phyloP scores from a whole-genome alignment of 2,888 invertebrate genomes.

The Bombylius major region DNA sequence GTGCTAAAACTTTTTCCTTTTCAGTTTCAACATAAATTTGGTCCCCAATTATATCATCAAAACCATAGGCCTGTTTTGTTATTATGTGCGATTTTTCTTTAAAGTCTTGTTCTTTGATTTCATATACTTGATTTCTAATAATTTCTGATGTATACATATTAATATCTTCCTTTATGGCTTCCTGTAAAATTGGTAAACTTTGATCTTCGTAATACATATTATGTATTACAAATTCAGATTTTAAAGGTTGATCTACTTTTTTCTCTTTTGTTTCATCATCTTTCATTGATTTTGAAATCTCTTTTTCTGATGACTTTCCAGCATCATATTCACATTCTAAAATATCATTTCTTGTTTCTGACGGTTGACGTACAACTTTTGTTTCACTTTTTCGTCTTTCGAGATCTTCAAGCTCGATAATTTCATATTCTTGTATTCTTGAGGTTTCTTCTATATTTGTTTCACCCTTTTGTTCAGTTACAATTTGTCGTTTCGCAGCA shows the following conservation, averaged over 20 bases:
- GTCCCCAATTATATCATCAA: slow-evolving; percentile 7
- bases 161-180: slow-evolving; percentile 15
- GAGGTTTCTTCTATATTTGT: neutral
- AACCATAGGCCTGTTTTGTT: slow-evolving; percentile 15
- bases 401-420: neutral
- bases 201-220: slow-evolving; percentile 10
- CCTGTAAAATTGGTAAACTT: slow-evolving; percentile 6
- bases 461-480: neutral
- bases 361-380: slow-evolving; percentile 30
- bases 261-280: neutral
- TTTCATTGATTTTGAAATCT: neutral
- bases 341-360: slow-evolving; percentile 33
- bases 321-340: slow-evolving; percentile 7
- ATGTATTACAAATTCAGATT: neutral
- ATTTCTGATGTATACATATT: slow-evolving; percentile 16
- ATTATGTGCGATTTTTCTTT: slow-evolving; percentile 12
- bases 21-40: slow-evolving; percentile 6
- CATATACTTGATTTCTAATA: slow-evolving; percentile 11
- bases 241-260: neutral
- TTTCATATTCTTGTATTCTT: neutral
- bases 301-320: neutral
- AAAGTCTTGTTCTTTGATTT: slow-evolving; percentile 9
- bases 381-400: slow-evolving; percentile 6
- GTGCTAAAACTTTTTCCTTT: neutral
- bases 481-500: neutral